Base-by-base conservation (phyloP, 1,140 invertebrate genomes). In the Latrodectus geometricus region DNA sequence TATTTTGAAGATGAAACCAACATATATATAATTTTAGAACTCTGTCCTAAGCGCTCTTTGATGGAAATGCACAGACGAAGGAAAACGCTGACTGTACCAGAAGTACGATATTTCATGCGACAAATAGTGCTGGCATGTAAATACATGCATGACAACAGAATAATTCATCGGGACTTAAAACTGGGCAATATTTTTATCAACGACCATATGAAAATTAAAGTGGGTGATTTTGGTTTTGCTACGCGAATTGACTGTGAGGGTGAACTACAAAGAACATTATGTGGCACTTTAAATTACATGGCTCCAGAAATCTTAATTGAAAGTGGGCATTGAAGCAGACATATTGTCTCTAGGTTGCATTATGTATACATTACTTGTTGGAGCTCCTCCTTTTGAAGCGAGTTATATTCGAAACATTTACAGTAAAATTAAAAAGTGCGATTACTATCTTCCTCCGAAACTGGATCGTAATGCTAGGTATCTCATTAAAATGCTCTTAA, bases 21-120 rank as follows among this genome's bases (percentile, higher is more conserved):
- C 93, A 96, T 99, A 81, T 99, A 99, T 91, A 98, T 99, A 90
- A 94, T 99, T 69, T 92, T 99, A 50, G 98, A 99, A 92, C 91
- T 99, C 35, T 99, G 98, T 92, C 94, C 96, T 82, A 95, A 96
- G 92, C 93, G 97, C 91, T 94, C 94, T 50, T 88, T 95, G 35
- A n/a, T n/a, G n/a, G n/a, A n/a, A n/a, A n/a, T n/a, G n/a, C n/a
- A n/a, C n/a, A n/a, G n/a, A n/a, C n/a, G n/a, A n/a, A n/a, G n/a
- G n/a, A n/a, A n/a, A n/a, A n/a, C n/a, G n/a, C n/a, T n/a, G n/a
- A n/a, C n/a, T n/a, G n/a, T n/a, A n/a, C n/a, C n/a, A n/a, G n/a
- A n/a, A n/a, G n/a, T n/a, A n/a, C n/a, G n/a, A n/a, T n/a, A n/a
- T n/a, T n/a, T n/a, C n/a, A n/a, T n/a, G n/a, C n/a, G n/a, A n/a